These are phyloP conservation scores for Cydia pomonella DNA, from an alignment of 1,140 invertebrate species.

Conservation along the genomic window DNA sequence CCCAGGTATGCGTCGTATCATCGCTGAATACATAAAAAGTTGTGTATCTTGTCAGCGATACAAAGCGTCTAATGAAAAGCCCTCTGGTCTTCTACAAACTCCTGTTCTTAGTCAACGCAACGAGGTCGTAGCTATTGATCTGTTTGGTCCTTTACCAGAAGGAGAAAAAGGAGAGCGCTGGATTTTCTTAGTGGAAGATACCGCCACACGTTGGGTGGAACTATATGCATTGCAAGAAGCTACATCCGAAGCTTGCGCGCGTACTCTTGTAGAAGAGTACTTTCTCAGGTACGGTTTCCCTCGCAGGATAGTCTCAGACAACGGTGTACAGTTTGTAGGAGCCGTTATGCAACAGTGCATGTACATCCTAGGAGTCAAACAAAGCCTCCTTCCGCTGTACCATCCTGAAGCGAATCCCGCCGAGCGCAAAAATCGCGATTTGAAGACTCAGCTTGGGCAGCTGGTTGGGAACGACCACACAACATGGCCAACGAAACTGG, in stretches of 20 bases:
- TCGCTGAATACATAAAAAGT: not conserved
- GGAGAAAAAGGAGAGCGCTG: not conserved
- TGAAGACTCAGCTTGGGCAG: not conserved
- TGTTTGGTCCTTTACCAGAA: not conserved
- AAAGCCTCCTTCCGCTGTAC: not conserved
- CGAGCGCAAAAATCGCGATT: not conserved
- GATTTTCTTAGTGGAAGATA: slow-evolving; percentile 2
- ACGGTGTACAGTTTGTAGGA: not conserved
- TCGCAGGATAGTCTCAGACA: not conserved
- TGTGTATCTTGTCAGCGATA: not conserved
- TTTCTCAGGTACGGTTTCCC: not conserved
- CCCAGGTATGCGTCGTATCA: not conserved
- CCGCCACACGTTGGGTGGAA: not conserved
- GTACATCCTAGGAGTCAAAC: not conserved
- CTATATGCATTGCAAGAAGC: not conserved
- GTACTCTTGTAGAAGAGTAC: not conserved
- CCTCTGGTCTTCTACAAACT: not conserved
- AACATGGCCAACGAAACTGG: not conserved
- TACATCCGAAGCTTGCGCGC: not conserved
- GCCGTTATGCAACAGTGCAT: not conserved
- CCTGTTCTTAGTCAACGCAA: not conserved
- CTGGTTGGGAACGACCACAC: not conserved
- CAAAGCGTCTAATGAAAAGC: not conserved
- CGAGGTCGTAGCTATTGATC: not conserved
- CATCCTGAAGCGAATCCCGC: not conserved